Conservation (phyloP, 2,797 vertebrate species). For the Halcyon badia region DNA sequence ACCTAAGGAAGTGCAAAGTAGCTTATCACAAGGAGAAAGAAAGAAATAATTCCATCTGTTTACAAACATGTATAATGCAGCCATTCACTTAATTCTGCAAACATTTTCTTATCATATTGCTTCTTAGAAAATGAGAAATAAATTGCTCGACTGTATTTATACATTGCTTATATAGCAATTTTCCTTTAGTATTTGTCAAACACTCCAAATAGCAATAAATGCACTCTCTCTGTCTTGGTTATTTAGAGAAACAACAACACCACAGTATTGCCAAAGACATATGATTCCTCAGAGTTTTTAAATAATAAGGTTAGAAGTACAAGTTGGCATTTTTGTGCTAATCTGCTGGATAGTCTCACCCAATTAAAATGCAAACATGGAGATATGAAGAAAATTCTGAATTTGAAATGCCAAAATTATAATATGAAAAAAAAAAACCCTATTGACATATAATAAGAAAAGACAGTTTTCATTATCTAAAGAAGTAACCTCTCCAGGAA, state of each 20-base stretch:
- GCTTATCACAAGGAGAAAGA: conserved; percentile 46
- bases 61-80: conserved; percentile 55
- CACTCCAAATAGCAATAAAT: neutral
- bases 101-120: conserved; percentile 58
- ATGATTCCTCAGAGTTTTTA: neutral
- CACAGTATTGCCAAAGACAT: neutral
- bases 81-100: conserved; percentile 54
- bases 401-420: conserved; percentile 55
- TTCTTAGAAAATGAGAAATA: conserved; percentile 53
- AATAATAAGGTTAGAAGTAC: conserved; percentile 32
- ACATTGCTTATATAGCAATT: conserved; percentile 34
- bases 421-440: conserved; percentile 3
- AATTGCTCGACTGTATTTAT: conserved; percentile 50
- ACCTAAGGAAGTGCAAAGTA: conserved; percentile 48
- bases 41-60: conserved; percentile 45
- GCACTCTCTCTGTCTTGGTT: neutral
- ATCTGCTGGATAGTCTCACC: conserved; percentile 1
- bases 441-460: conserved; percentile 27
- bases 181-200: conserved; percentile 41
- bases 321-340: conserved; percentile 33
- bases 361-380: conserved; percentile 53
- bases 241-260: neutral
- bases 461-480: conserved; percentile 37
- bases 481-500: neutral
- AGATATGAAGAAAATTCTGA: conserved; percentile 27